Evolutionary conservation across 2,113 vertebrate species (phyloP).

Genomic region (Dasypus novemcinctus): DNA sequence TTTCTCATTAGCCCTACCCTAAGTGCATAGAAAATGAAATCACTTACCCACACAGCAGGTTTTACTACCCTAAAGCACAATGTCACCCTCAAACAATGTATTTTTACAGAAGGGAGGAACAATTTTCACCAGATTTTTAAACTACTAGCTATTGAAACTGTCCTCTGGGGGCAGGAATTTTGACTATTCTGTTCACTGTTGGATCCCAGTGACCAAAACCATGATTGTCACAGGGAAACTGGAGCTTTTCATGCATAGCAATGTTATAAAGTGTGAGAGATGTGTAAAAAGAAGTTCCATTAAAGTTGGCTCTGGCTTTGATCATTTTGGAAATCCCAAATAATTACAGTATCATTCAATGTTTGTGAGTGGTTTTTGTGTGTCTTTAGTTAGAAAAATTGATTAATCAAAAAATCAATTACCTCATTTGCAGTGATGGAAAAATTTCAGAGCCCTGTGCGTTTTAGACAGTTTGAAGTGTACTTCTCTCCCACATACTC

Average conservation of each 20-base stretch:
- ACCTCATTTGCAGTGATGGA: background rate
- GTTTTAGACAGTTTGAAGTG: background rate
- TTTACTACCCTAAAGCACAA: background rate
- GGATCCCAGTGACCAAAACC: background rate
- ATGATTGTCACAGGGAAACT: background rate
- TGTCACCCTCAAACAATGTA: background rate
- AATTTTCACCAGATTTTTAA: slow-evolving; percentile 7
- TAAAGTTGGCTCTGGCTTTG: background rate
- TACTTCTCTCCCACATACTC: background rate
- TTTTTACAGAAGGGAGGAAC: background rate
- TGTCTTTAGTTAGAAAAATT: slow-evolving; percentile 8
- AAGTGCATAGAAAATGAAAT: background rate
- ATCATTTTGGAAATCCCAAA: slow-evolving; percentile 42
- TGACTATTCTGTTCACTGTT: background rate
- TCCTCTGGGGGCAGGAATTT: background rate
- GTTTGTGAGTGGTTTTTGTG: background rate
- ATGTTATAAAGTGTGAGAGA: background rate
- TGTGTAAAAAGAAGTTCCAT: background rate
- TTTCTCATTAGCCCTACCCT: background rate
- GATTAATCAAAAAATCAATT: background rate
- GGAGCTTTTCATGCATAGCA: background rate
- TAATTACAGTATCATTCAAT: background rate
- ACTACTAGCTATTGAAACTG: background rate
- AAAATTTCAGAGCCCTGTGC: background rate
- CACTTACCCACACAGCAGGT: background rate